Evolutionary conservation across 2,888 invertebrate genomes (phyloP), one percentile per base, ranked within the genome.

Genomic region (Drymonia ruficornis): DNA sequence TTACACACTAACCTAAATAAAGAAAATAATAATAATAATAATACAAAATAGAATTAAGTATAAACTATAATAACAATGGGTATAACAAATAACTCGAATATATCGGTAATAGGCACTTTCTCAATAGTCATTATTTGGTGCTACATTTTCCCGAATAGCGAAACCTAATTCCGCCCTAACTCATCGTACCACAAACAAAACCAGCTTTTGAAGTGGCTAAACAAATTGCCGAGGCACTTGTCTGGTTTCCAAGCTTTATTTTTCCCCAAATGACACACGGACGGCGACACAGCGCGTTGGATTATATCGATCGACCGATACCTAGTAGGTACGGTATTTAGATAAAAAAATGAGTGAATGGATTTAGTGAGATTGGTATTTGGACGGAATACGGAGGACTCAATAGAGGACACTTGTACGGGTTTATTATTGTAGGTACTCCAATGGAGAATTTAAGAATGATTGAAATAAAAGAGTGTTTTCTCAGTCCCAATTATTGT

Each of bases 191-290:
- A n/a, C n/a, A n/a, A n/a, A 69, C 68, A 80, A 16, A 76, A 74
- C 74, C 76, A 67, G 77, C 82, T 83, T 80, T 87, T 84, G 83
- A 84, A 83, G 84, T 86, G 78, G 78, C 79, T 76, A 86, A 88
- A 87, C 84, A 85, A 89, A 86, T 86, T 83, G 80, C 76, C 61
- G 62, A 70, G 75, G 82, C 83, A 89, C 86, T 90, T 87, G 81
- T 74, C 71, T 61, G 86, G 84, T 66, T 88, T 89, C 88, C 70
- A 68, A 80, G 80, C 80, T 82, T 83, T 78, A 81, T 83, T 81
- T 81, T 78, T 78, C 81, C 34, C 81, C 80, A 84, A 84, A 86
- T 83, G 84, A 84, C 82, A 83, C 76, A 78, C 81, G 70, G 67
- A 54, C 50, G 61, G 68, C 67, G 68, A 73, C 66, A 71, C 69